Evolutionary conservation across 2,888 invertebrate genomes (phyloP).

Genomic region (Copidosoma aretas): DNA sequence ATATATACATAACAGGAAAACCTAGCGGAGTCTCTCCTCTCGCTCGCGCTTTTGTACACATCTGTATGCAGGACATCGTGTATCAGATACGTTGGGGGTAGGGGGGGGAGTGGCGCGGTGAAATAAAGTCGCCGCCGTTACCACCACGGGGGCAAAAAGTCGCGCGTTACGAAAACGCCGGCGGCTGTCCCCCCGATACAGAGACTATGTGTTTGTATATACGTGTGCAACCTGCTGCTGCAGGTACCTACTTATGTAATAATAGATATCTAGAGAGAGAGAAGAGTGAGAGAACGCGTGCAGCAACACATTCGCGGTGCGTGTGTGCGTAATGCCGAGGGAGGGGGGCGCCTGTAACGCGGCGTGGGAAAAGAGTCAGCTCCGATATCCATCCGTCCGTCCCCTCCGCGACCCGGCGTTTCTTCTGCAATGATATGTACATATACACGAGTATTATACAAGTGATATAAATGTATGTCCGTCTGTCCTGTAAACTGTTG

Average conservation of each 20-base stretch:
- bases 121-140: neutral
- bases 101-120: conserved; percentile 7
- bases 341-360: too few species aligned
- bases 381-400: too few species aligned
- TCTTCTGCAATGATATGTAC: too few species aligned
- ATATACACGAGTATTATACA: too few species aligned
- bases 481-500: too few species aligned
- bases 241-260: neutral
- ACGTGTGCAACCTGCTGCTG: conserved; percentile 2
- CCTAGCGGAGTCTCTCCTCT: neutral
- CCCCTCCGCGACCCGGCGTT: too few species aligned
- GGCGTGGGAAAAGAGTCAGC: too few species aligned
- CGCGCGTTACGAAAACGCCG: conserved; percentile 25
- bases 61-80: neutral
- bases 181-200: conserved; percentile 5
- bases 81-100: neutral
- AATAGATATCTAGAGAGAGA: too few species aligned
- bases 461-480: too few species aligned
- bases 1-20: neutral
- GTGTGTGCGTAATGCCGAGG: too few species aligned
- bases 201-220: neutral
- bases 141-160: conserved; percentile 11
- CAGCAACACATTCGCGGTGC: neutral
- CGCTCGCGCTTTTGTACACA: neutral
- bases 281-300: too few species aligned